phyloP scores from a whole-genome alignment of 2,888 invertebrate genomes.

The Lochmaea capreae region DNA sequence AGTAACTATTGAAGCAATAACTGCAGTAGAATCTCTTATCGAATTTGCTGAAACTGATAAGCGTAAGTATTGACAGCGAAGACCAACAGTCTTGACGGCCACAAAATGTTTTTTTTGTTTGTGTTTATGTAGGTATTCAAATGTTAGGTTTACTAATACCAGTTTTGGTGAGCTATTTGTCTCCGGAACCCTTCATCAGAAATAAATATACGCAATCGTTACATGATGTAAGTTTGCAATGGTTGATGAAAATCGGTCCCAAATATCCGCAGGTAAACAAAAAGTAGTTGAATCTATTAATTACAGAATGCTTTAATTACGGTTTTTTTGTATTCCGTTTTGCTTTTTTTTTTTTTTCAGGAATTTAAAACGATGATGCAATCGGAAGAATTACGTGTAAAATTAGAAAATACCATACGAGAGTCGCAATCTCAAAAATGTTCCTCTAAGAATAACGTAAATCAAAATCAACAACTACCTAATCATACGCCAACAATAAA shows the following conservation, averaged over 20 bases:
- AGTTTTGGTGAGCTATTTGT: conserved; percentile 86
- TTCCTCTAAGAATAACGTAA: conserved; percentile 66
- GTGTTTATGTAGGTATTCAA: conserved; percentile 78
- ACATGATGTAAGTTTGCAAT: conserved; percentile 90
- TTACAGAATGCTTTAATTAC: neutral
- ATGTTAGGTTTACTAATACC: conserved; percentile 92
- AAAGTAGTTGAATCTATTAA: neutral
- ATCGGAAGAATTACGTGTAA: conserved; percentile 81
- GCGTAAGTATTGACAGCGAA: conserved; percentile 70
- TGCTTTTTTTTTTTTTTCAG: conserved; percentile 59
- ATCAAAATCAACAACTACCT: conserved; percentile 62
- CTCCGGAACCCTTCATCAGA: conserved; percentile 74
- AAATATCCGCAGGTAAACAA: conserved; percentile 83
- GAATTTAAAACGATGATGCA: conserved; percentile 95
- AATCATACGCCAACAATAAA: conserved; percentile 81
- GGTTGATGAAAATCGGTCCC: conserved; percentile 92
- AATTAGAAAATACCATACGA: conserved; percentile 88
- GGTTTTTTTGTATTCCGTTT: neutral
- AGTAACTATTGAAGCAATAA: conserved; percentile 78
- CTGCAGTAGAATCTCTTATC: conserved; percentile 80
- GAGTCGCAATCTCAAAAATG: conserved; percentile 74
- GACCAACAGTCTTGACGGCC: neutral
- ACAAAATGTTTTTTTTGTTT: conserved; percentile 4
- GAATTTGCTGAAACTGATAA: conserved; percentile 80
- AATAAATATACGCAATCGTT: conserved; percentile 76